Base-by-base conservation (phyloP, 2,888 invertebrate species). In the Pachymerium ferrugineum region DNA sequence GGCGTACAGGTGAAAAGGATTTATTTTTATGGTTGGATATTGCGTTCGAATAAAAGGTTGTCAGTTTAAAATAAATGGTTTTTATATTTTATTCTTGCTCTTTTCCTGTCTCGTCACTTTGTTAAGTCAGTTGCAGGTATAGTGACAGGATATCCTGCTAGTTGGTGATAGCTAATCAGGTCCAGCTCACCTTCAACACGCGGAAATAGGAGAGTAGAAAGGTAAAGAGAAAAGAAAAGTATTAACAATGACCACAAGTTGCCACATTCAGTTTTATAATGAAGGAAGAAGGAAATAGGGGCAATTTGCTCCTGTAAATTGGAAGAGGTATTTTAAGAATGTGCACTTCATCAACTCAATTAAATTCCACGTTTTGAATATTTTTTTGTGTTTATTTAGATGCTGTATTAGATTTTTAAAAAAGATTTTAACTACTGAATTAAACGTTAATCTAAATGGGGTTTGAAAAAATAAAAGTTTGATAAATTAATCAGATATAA, bases 101-200 rank as follows among this genome's bases (percentile, higher is more conserved):
- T 62, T 62, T 62, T 62, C 62, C 62, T 62, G 62, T 62, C 62
- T 62, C 62, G 62, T 62, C 62, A 62, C 62, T 62, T 62, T 28
- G 62, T 62, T 62, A 62, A 62, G 25, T 62, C 25, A 62, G 62
- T 62, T 62, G 62, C 62, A 62, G 62, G 62, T 62, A 62, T 62
- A 62, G 62, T 62, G 62, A 62, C 62, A 62, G 62, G 62, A 62
- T 62, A 62, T 62, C 62, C 62, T 62, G 62, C 62, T 62, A 62
- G 25, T 62, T 62, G 62, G 62, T 62, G 62, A 62, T 62, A 62
- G 62, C 62, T 62, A 62, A 62, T 62, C 62, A 62, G 62, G 62
- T 62, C 62, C 62, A 62, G 62, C 62, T 62, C 62, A 62, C 62
- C 62, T 62, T 62, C 62, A 62, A 62, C 62, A 62, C 62, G 62